These are phyloP conservation scores for Elephantulus edwardii DNA, from an alignment of 2,113 vertebrate species.

Conservation along the genomic window DNA sequence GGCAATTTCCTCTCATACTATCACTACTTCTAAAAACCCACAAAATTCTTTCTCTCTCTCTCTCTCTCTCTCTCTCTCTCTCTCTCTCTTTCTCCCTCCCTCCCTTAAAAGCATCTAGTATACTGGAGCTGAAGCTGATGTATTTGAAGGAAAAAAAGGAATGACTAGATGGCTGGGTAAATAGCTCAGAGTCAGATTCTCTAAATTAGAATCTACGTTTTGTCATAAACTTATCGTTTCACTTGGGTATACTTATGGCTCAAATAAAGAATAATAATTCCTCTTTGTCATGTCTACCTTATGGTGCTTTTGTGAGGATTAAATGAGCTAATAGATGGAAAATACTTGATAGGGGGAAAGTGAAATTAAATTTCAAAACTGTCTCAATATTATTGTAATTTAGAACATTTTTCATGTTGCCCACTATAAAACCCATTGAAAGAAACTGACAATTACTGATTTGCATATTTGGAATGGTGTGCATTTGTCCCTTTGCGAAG, in stretches of 20 bases:
- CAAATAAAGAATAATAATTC: constrained; percentile 54
- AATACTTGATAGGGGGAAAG: constrained; percentile 44
- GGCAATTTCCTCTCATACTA: too few species aligned
- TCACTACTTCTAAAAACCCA: too few species aligned
- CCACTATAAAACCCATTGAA: not conserved
- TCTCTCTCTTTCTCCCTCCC: too few species aligned
- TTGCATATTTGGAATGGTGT: not conserved
- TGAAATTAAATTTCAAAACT: constrained; percentile 33
- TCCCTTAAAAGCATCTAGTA: not conserved
- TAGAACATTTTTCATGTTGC: constrained; percentile 33
- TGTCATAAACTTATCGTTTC: constrained; percentile 55
- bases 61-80: too few species aligned
- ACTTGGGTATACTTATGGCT: constrained; percentile 47
- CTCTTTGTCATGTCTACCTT: constrained; percentile 43
- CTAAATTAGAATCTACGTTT: constrained; percentile 37
- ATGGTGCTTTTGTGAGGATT: constrained; percentile 54
- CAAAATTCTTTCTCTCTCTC: too few species aligned
- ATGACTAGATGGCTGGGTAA: constrained; percentile 18
- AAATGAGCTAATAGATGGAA: constrained; percentile 56
- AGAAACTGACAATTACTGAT: constrained; percentile 26
- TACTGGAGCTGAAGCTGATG: not conserved
- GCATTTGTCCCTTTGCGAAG: not conserved
- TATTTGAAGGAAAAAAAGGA: constrained; percentile 39
- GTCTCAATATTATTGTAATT: not conserved
- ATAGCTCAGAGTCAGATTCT: not conserved